Base-by-base conservation (phyloP, 2,888 invertebrate species). In the Caenorhabditis angaria region DNA sequence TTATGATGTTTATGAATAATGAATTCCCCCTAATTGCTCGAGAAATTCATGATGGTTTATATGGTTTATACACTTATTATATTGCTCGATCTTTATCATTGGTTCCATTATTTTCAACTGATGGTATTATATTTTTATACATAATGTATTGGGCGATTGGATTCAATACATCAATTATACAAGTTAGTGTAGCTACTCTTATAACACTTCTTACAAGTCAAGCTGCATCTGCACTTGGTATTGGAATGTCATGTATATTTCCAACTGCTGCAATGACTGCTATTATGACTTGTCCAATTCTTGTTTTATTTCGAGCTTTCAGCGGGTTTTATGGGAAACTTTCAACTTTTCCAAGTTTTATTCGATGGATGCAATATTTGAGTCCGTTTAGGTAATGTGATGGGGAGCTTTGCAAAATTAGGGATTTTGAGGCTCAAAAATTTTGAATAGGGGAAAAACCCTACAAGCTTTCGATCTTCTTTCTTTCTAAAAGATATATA, bases 81-180 rank as follows among this genome's bases (percentile, higher is more conserved):
- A 12, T 86, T 24, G 72, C 83, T 27, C 72, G 82, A n/a, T 70
- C 76, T 14, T 29, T 84, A 20, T 83, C 87, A 10, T 81, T 83
- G 53, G 66, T 85, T 0, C 77, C 77, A 0, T 67, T 78, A 4
- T 78, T 78, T 65, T 62, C 75, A 12, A 90, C 92, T 6, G 92
- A 95, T 57, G 95, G 95, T 0, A 87, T 94, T 8, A 89, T 95
- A 2, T 95, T 94, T 88, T 92, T 93, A 0, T 89, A 92, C 6
- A 92, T 95, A 62, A 91, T 92, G 1, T 97, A 97, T 89, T 96
- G 92, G 87, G 92, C 95, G 92, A 92, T 95, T 60, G 95, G 95
- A 0, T 70, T 82, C 25, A 65, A 67, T 24, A 66, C 80, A 3
- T 41, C 61, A 0, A 20, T 76, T n/a, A 27, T 41, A n/a, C 76